Base-by-base conservation (phyloP, 2,797 vertebrate genomes). In the Tauraco hartlaubi region DNA sequence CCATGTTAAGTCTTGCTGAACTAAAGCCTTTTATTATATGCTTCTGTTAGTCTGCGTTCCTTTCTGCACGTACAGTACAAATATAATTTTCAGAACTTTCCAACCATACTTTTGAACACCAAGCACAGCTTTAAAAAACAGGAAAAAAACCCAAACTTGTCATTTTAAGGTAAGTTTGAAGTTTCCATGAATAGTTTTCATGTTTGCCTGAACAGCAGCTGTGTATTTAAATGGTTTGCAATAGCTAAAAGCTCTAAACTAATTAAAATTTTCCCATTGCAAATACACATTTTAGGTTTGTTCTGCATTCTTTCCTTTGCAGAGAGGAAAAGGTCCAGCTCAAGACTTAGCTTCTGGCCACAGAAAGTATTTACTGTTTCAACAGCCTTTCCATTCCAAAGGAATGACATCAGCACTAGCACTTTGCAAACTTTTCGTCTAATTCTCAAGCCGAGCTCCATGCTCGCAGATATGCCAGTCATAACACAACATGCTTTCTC, bases 341-440 rank as follows among this genome's bases (percentile, higher is more conserved):
- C 88, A 94, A 96, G 93, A 89, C 92, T 97, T 96, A 89, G 96
- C 94, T 96, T 96, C 92, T 95, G 92, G 97, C 94, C 96, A 96
- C 88, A 97, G 88, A 96, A 95, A 76, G 85, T 96, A 97, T 97
- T 97, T 97, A 96, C 74, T 94, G 97, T 97, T 98, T 97, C 97
- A 97, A 95, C 94, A 96, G 97, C 85, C 96, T 72, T 93, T 92
- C 94, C 96, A 96, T 98, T 97, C 96, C 97, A 94, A 73, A 37
- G 89, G 26, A 51, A 95, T 98, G 98, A 98, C 98, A 98, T 98
- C 98, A 98, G 97, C 97, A 94, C 39, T 2, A 94, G 90, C 96
- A 94, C 86, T 96, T 90, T 51, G 97, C 96, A 98, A 98, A 96
- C 97, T 96, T 90, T 96, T 92, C 94, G 96, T 92, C 97, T 97